A percentile compares a stretch with the other conserved stretches of the same genome.
These are phyloP conservation scores for Potorous gilbertii DNA, from an alignment of 2,797 vertebrate species.

Conservation along the genomic window DNA sequence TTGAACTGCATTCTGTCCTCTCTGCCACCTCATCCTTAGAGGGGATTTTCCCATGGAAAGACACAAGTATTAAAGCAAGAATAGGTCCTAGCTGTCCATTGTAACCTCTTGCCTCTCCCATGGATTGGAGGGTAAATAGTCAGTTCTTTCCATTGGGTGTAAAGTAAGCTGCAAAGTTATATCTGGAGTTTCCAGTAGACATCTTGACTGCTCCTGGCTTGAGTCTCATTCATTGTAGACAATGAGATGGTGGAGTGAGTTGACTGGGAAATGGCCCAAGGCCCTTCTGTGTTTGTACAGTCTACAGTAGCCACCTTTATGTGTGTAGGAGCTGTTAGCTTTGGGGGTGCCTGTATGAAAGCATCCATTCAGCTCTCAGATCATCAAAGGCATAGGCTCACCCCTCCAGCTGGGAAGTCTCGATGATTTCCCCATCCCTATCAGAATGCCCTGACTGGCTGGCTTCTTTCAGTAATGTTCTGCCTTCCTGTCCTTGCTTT, in stretches of 20 bases:
- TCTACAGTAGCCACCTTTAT: slow-evolving; percentile 69
- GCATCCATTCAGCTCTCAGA: slow-evolving; percentile 73
- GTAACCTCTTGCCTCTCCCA: neutral
- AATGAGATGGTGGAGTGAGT: slow-evolving; percentile 70
- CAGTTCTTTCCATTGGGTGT: neutral
- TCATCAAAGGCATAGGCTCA: slow-evolving; percentile 74
- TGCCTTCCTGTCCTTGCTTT: slow-evolving; percentile 59
- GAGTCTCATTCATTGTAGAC: slow-evolving; percentile 73
- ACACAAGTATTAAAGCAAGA: neutral
- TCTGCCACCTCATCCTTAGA: neutral
- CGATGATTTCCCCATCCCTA: slow-evolving; percentile 22
- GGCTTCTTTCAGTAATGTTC: slow-evolving; percentile 50
- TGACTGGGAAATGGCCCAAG: slow-evolving; percentile 65
- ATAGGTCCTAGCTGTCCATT: neutral
- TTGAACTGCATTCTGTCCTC: neutral
- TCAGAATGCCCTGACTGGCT: slow-evolving; percentile 61
- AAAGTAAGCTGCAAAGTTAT: slow-evolving; percentile 74
- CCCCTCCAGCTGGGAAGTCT: slow-evolving; percentile 51
- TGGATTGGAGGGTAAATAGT: neutral
- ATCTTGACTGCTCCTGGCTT: slow-evolving; percentile 64
- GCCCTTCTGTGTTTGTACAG: slow-evolving; percentile 61
- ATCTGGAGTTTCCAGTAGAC: slow-evolving; percentile 40
- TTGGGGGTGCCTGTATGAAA: slow-evolving; percentile 75
- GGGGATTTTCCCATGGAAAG: neutral
- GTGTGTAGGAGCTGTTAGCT: slow-evolving; percentile 73